phyloP scores from a whole-genome alignment of 2,888 invertebrate genomes.

The Crioceris asparagi region DNA sequence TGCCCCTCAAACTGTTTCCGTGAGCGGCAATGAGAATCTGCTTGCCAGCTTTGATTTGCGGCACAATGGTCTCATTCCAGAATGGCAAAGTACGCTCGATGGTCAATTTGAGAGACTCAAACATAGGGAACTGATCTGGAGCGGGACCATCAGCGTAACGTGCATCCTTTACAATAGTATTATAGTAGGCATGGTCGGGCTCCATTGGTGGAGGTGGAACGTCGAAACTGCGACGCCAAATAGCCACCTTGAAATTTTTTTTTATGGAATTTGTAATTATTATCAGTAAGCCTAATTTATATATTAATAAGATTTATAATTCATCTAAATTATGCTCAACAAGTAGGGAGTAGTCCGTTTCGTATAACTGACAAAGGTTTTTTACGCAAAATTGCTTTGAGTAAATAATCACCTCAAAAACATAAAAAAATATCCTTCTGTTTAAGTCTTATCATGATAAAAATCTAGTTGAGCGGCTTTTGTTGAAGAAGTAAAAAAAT shows the following conservation, averaged over 20 bases:
- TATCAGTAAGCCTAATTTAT: too few relatives aligned
- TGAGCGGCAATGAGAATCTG: conserved; percentile 77
- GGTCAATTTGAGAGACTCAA: conserved; percentile 75
- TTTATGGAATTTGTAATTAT: not conserved
- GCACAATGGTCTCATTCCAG: conserved; percentile 80
- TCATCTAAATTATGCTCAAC: too few relatives aligned
- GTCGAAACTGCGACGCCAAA: conserved; percentile 83
- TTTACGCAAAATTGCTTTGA: too few relatives aligned
- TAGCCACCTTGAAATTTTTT: conserved; percentile 40
- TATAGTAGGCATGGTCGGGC: conserved; percentile 64
- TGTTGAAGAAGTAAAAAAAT: too few relatives aligned
- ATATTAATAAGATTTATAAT: too few relatives aligned
- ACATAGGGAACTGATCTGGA: conserved; percentile 68
- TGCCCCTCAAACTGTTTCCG: conserved; percentile 74
- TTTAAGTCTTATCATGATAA: too few relatives aligned
- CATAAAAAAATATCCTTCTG: too few relatives aligned
- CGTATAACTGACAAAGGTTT: too few relatives aligned
- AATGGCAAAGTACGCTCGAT: conserved; percentile 79
- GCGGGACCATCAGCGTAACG: conserved; percentile 60
- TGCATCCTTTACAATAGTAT: conserved; percentile 66
- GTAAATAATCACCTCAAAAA: too few relatives aligned
- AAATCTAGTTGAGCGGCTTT: too few relatives aligned
- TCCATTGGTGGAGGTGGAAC: conserved; percentile 79
- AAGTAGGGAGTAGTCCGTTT: too few relatives aligned
- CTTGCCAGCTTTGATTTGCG: conserved; percentile 75